These are phyloP conservation scores for Teinopalpus imperialis DNA, from an alignment of 2,888 invertebrate genomes.

Conservation along the genomic window DNA sequence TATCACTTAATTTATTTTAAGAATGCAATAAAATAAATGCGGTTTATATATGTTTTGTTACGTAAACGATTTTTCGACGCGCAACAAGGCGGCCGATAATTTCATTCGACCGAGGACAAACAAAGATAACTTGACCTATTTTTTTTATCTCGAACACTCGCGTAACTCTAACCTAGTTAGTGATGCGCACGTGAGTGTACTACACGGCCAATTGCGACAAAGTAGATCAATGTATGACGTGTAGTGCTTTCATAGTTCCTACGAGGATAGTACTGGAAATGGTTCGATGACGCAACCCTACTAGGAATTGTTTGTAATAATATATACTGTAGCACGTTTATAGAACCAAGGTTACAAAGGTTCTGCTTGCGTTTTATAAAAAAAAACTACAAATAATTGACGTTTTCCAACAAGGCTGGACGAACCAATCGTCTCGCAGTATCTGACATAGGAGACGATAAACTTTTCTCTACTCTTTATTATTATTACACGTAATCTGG, in stretches of 20 bases:
- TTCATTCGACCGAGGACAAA: constrained; percentile 76
- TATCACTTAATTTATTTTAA: too few species aligned
- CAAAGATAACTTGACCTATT: constrained; percentile 81
- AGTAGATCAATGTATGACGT: constrained; percentile 48
- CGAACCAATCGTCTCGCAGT: too few species aligned
- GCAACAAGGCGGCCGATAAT: constrained; percentile 67
- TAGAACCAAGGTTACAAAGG: not conserved
- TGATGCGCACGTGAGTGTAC: constrained; percentile 55
- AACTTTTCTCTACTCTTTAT: too few species aligned
- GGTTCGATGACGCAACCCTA: constrained; percentile 40
- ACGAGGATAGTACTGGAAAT: constrained; percentile 33
- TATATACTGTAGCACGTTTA: not conserved
- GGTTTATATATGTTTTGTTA: constrained; percentile 37
- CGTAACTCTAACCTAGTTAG: constrained; percentile 74
- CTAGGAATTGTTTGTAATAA: constrained; percentile 1
- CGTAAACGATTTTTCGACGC: constrained; percentile 69
- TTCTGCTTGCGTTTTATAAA: too few species aligned
- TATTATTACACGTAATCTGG: too few species aligned
- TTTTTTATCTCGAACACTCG: constrained; percentile 74
- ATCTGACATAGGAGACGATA: too few species aligned
- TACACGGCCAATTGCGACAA: constrained; percentile 50
- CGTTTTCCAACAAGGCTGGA: too few species aligned
- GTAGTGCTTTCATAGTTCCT: constrained; percentile 41
- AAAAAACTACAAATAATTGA: too few species aligned
- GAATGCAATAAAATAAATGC: not conserved